Evolutionary conservation across 1,140 invertebrate species (phyloP), one percentile per base, ranked within the genome.

Genomic region (Hyposmocoma kahamanoa): DNA sequence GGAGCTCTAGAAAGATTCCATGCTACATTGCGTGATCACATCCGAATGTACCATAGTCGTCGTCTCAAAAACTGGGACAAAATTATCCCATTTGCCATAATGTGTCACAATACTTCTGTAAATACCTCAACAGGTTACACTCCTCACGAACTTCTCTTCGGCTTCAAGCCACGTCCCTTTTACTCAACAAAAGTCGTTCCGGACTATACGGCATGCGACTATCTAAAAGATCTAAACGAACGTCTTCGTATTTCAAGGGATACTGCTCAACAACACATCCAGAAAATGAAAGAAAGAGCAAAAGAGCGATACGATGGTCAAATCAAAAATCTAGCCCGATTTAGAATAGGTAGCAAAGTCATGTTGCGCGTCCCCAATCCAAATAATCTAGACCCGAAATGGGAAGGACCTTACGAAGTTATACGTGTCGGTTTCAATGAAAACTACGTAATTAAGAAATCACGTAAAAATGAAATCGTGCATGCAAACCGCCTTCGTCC

Each of bases 71-170:
- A 88, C 50, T 89, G 87, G 87, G 84, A 88, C 38, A 42, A 70
- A 42, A 81, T 68, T 6, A 47, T 87, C 0, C 65, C 62, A 0
- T 73, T 72, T 13, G 84, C 84, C 0, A 72, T 72, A 9, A 87
- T 86, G 53, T 72, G 69, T 4, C 84, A 87, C 45, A 88, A 89
- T 30, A 82, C 79, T 0, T 61, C 77, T n/a, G 21, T 65, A 1
- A 87, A 89, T 45, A 51, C 52, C 38, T 58, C 69, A 0, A 62
- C 50, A 54, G 48, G 48, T 18, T 73, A 49, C 19, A 68, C 72
- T 6, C 79, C 86, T 1, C 78, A 80, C 44, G 76, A 86, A 64
- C 26, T 88, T 3, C n/a, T 88, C 13, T 87, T 83, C 44, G 85
- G 85, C 6, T 51, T 54, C 39, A 72, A 79, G 49, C 65, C 82